Conservation (phyloP, 2,113 vertebrate genomes). For the Hemichromis elongatus region DNA sequence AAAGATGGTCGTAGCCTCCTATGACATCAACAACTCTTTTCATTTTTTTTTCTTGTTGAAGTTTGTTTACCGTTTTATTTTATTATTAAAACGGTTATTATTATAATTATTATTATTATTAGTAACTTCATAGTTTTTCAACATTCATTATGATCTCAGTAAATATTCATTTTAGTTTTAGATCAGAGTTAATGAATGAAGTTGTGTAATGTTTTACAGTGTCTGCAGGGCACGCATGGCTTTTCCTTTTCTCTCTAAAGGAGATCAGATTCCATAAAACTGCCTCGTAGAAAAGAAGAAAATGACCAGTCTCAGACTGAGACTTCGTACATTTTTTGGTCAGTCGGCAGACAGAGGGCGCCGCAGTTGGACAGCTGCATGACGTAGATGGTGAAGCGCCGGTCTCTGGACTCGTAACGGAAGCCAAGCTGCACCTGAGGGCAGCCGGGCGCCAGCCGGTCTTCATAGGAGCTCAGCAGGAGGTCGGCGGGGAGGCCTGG, state of each 20-base stretch:
- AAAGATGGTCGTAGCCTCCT: not conserved
- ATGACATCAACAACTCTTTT: not conserved
- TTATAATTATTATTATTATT: no score
- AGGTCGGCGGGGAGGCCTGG: conserved; percentile 60
- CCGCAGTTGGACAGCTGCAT: conserved; percentile 84
- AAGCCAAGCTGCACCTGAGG: conserved; percentile 87
- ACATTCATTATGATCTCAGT: not conserved
- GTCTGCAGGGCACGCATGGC: no score
- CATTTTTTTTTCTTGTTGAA: fast-evolving
- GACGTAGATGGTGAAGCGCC: conserved; percentile 85
- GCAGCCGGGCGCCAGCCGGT: conserved; percentile 67
- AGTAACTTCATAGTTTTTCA: no score
- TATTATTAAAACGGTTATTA: no score
- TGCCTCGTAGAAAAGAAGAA: fast-evolving
- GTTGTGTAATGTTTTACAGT: no score
- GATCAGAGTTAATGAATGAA: no score
- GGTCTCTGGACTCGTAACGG: conserved; percentile 87
- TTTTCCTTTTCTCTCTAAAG: no score
- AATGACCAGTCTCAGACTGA: fast-evolving
- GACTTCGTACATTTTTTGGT: conserved; percentile 77
- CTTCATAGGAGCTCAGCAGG: conserved; percentile 74
- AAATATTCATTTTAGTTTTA: fast-evolving
- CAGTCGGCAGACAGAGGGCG: conserved; percentile 77
- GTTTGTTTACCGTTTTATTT: not conserved
- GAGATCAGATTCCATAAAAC: fast-evolving